Percentiles rank a stretch among this genome's conserved stretches.
Conservation (phyloP, 2,888 invertebrate genomes). For the Ctenicera cuprea region DNA sequence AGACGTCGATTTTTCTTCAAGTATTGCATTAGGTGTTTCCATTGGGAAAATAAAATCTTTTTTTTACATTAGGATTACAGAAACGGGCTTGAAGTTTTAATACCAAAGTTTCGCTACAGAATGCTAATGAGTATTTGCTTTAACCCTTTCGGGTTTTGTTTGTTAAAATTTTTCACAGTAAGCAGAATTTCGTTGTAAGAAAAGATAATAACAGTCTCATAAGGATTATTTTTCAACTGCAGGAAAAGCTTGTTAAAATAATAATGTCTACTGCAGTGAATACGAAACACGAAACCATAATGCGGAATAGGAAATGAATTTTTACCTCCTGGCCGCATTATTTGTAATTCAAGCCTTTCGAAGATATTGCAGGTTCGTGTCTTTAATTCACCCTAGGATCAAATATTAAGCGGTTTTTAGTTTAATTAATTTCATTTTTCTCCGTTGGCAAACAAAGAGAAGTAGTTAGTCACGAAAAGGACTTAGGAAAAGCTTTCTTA, state of each 20-base stretch:
- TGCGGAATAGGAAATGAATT: constrained; percentile 13
- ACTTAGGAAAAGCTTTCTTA: constrained; percentile 54
- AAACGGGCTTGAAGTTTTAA: constrained; percentile 12
- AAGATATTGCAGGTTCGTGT: not conserved
- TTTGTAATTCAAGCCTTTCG: not conserved
- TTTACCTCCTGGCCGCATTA: not conserved
- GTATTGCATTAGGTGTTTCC: not conserved
- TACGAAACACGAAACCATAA: constrained; percentile 25
- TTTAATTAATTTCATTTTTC: constrained; percentile 30
- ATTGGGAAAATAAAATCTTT: not conserved
- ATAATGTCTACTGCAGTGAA: constrained; percentile 6
- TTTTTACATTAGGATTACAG: constrained; percentile 7
- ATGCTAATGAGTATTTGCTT: not conserved
- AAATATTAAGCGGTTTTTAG: constrained; percentile 22
- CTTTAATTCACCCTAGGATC: constrained; percentile 2
- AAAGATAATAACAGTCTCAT: constrained; percentile 3
- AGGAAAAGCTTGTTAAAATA: constrained; percentile 10
- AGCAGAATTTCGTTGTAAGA: not conserved
- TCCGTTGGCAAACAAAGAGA: constrained; percentile 40
- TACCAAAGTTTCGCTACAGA: not conserved
- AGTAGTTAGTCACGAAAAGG: constrained; percentile 54
- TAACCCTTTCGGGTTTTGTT: not conserved
- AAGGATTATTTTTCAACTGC: constrained; percentile 12
- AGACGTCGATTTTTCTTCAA: not conserved
- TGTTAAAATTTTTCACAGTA: not conserved